Evolutionary conservation across 2,888 invertebrate genomes (phyloP).

Genomic region (Kuschelorhynchus macadamiae): DNA sequence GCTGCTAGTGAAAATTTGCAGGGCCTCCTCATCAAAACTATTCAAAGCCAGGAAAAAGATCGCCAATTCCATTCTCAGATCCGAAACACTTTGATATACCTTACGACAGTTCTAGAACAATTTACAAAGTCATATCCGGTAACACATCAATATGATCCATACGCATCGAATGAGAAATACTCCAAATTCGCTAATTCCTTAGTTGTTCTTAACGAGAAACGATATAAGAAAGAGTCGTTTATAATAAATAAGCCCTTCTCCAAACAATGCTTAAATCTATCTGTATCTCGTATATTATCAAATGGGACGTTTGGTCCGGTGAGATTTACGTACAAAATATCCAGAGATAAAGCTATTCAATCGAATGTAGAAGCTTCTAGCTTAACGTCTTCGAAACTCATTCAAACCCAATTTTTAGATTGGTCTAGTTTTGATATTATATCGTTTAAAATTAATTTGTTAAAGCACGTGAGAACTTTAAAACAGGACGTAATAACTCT

Average conservation of each 20-base stretch:
- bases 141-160: no score
- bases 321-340: neutral
- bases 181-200: conserved; percentile 25
- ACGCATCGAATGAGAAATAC: neutral
- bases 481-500: conserved; percentile 30
- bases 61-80: conserved; percentile 24
- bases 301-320: neutral
- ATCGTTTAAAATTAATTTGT: conserved; percentile 17
- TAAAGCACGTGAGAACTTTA: conserved; percentile 22
- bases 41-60: conserved; percentile 21
- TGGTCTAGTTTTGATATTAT: conserved; percentile 4
- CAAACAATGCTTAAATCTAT: no score
- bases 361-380: neutral
- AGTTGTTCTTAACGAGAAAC: neutral
- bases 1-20: conserved; percentile 14
- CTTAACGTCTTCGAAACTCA: conserved; percentile 10
- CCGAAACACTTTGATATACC: conserved; percentile 18
- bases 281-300: neutral
- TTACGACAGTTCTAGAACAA: conserved; percentile 24
- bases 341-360: conserved; percentile 25
- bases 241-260: neutral
- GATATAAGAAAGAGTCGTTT: neutral
- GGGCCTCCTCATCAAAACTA: conserved; percentile 4
- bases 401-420: conserved; percentile 20
- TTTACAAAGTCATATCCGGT: neutral